Evolutionary conservation across 2,113 vertebrate species (phyloP), one percentile per base, ranked within the genome.

Genomic region (Ornithorhynchus anatinus): DNA sequence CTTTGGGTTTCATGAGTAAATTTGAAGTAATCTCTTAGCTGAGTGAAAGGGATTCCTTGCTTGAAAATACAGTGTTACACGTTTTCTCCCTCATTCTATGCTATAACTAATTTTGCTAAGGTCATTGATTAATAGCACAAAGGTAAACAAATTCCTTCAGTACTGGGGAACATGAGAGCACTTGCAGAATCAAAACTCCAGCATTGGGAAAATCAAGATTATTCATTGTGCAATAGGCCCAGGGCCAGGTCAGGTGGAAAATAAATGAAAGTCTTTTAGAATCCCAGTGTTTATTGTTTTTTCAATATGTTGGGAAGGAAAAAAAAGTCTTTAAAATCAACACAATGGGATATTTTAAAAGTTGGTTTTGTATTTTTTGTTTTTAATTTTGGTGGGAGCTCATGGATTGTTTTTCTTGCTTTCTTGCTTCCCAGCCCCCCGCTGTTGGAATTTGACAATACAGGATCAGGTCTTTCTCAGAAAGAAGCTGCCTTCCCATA

Each of bases 1-100:
- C 48, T 40, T 83, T 77, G 66, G 69, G 85, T 72, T 77, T 75
- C 52, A 47, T 37, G 22, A 75, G 78, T 84, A 62, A 81, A 80
- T 79, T 59, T 80, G 57, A 48, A 70, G 53, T 70, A 68, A 81
- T 84, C 84, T 81, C 69, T 79, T 69, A 63, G 32, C 25, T 64
- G 64, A 61, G 40, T 75, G 36, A 81, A 79, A 83, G 75, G 75
- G 74, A 77, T 31, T 81, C 77, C 74, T 36, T 27, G 59, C 51
- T 84, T 31, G 72, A 70, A 79, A 85, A 70, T 57, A 79, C 75
- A 62, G 56, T 27, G 32, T 38, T 31, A 40, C 7, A 36, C 17
- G 16, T 35, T 47, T 23, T 2, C 2, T 25, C 10, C 3, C 1
- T 13, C 8, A 54, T 75, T 38, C 51, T 39, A 61, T 42, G 37